Base-by-base conservation (phyloP, 2,797 vertebrate species). In the Semaprochilodus insignis region DNA sequence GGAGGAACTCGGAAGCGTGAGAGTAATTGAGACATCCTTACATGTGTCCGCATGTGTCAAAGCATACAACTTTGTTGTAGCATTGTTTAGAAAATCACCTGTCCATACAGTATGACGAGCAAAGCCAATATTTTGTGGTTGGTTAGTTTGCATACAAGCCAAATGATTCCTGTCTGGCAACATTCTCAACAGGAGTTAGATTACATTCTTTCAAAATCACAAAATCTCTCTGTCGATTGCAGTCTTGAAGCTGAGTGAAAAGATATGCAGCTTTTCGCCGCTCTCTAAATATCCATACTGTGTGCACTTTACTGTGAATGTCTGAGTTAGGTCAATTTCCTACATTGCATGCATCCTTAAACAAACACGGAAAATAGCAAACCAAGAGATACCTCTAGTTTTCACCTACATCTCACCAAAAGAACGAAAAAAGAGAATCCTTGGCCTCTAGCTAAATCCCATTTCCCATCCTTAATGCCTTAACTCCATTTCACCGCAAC, bases 401-500 rank as follows among this genome's bases (percentile, higher is more conserved):
- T 44, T 51, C 36, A 70, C 13, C 19, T 70, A 70, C 21, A 44
- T 6, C 4, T 11, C 10, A 48, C 19, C 36, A 48, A 70, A 70
- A 70, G 40, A 48, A 70, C 14, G n/a, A 48, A 40, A 48, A 70
- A 48, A 51, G 44, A 70, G 44, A n/a, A 70, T 70, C 67, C 67
- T 19, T 1, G 17, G 44, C 76, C 21, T 48, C 36, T 81, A 78
- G 62, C 55, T 78, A 65, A 40, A 63, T 73, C 81, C 63, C 76
- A 76, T 83, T 87, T 83, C 52, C 67, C 74, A 34, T 81, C 25
- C 54, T 73, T 81, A 81, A 87, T 70, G 76, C 54, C 60, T 80
- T 77, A 87, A 85, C 81, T 87, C 71, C 72, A 77, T 81, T 85
- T 83, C 31, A 66, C 51, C 34, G 73, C 36, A 74, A 52, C 54